Percentiles rank a stretch among this genome's conserved stretches.
These are phyloP conservation scores for Polyergus mexicanus DNA, from an alignment of 1,140 invertebrate species.

Conservation along the genomic window DNA sequence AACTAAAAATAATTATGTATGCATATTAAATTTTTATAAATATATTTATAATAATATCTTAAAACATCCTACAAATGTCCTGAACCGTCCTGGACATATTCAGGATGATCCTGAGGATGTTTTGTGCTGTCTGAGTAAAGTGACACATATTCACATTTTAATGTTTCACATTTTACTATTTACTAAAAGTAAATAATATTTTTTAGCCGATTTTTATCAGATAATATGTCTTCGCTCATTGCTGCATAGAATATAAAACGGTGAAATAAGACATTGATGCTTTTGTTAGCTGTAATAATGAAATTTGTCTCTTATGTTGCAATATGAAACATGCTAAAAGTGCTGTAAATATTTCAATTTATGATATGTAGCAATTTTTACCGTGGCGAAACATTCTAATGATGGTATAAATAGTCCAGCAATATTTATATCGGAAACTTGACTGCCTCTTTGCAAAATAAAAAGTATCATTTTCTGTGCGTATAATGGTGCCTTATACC, in stretches of 20 bases:
- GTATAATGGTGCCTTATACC: not conserved
- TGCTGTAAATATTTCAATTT: not conserved
- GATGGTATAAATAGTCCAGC: not conserved
- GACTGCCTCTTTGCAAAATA: not conserved
- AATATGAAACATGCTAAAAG: not conserved
- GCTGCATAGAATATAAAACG: not conserved
- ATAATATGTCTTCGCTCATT: not conserved
- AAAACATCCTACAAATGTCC: too few species aligned
- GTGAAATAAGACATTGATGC: constrained; percentile 32
- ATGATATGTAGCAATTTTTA: not conserved
- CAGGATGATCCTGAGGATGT: too few species aligned
- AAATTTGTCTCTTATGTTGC: not conserved
- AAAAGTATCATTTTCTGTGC: constrained; percentile 10
- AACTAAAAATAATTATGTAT: too few species aligned
- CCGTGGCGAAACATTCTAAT: not conserved
- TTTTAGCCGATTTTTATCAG: not conserved
- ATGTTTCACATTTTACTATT: too few species aligned
- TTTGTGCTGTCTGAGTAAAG: too few species aligned
- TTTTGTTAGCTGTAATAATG: constrained; percentile 15
- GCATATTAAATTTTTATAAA: too few species aligned
- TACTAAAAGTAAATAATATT: not conserved
- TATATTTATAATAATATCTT: too few species aligned
- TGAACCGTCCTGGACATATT: too few species aligned
- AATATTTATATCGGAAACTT: not conserved
- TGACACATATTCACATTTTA: too few species aligned